Percentiles rank a stretch among this genome's conserved stretches.
Conservation (phyloP, 2,888 invertebrate genomes). For the Ecdyonurus torrentis region DNA sequence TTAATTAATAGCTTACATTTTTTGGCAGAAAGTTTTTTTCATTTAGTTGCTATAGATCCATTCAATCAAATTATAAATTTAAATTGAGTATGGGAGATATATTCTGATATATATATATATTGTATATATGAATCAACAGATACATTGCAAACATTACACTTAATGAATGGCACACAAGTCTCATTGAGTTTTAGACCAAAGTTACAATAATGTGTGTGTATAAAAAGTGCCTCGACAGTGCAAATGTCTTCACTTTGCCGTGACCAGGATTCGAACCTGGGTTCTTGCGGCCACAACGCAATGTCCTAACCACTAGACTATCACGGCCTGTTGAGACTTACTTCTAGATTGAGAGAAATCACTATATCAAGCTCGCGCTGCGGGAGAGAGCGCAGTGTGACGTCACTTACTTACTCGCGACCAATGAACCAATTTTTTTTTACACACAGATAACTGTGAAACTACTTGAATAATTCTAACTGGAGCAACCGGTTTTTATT, state of each 20-base stretch:
- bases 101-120: too few relatives aligned
- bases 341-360: not conserved
- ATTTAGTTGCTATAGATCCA: too few relatives aligned
- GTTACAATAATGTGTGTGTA: too few relatives aligned
- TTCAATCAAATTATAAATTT: too few relatives aligned
- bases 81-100: too few relatives aligned
- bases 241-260: slow-evolving; percentile 13
- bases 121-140: too few relatives aligned
- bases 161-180: too few relatives aligned
- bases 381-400: not conserved
- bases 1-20: too few relatives aligned
- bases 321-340: slow-evolving; percentile 16
- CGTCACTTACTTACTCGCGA: not conserved
- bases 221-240: not conserved
- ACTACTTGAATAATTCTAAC: not conserved
- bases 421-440: not conserved
- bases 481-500: not conserved
- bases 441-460: not conserved
- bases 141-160: too few relatives aligned
- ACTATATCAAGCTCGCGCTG: not conserved
- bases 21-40: too few relatives aligned
- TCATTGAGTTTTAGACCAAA: too few relatives aligned
- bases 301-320: slow-evolving; percentile 22
- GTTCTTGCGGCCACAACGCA: slow-evolving; percentile 23
- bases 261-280: slow-evolving; percentile 23